These are phyloP conservation scores for Xestia xanthographa DNA, from an alignment of 2,888 invertebrate genomes.

Conservation along the genomic window DNA sequence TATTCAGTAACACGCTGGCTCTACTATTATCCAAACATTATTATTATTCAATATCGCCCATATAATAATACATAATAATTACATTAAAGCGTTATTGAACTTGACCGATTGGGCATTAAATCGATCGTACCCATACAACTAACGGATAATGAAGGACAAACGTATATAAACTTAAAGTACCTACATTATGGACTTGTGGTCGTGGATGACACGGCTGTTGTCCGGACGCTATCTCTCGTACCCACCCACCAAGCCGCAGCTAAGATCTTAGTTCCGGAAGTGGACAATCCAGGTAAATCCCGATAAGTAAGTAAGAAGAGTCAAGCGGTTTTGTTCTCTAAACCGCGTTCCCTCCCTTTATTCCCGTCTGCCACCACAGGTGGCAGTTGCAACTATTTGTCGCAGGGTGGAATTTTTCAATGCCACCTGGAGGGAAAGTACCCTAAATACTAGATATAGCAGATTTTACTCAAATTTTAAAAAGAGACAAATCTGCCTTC, in stretches of 20 bases:
- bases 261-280: not conserved
- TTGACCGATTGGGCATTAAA: constrained; percentile 42
- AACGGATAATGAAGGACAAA: constrained; percentile 49
- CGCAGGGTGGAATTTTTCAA: no score
- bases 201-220: not conserved
- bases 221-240: not conserved
- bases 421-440: no score
- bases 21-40: constrained; percentile 21
- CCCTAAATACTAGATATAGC: no score
- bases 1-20: constrained; percentile 27
- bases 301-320: no score
- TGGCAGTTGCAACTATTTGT: no score
- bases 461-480: no score
- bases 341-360: no score
- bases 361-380: no score
- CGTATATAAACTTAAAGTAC: constrained; percentile 9
- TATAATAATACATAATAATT: constrained; percentile 26
- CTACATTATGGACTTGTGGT: not conserved
- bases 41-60: constrained; percentile 25
- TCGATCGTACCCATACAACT: constrained; percentile 23
- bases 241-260: not conserved
- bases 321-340: not conserved
- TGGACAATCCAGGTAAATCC: not conserved
- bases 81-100: constrained; percentile 52
- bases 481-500: no score